A percentile compares a stretch with the other conserved stretches of the same genome.
phyloP scores from a whole-genome alignment of 2,113 vertebrate genomes.

The Leptosomus discolor region DNA sequence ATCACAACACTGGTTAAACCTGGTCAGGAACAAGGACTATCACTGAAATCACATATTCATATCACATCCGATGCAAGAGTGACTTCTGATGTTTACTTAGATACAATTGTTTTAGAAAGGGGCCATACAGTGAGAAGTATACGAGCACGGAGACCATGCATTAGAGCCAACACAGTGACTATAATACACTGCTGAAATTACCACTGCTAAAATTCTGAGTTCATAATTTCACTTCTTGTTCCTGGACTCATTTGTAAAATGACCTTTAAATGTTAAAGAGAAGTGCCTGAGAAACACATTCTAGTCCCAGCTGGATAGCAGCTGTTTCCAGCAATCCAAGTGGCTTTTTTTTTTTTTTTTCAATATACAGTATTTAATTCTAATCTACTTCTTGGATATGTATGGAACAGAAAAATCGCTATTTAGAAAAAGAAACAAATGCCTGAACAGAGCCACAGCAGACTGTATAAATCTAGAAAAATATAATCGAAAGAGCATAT shows the following conservation, averaged over 20 bases:
- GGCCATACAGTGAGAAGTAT: neutral
- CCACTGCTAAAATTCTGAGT: neutral
- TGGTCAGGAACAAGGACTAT: neutral
- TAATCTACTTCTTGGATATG: neutral
- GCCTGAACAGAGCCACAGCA: neutral
- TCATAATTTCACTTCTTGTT: neutral
- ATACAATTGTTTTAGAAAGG: neutral
- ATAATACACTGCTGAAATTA: neutral
- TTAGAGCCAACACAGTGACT: neutral
- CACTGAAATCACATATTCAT: neutral
- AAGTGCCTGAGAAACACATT: neutral
- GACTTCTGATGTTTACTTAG: neutral
- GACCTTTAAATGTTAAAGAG: constrained; percentile 31
- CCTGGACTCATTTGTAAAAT: neutral
- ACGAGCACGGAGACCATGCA: neutral
- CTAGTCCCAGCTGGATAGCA: neutral
- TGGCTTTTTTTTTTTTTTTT: neutral
- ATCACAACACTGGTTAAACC: neutral
- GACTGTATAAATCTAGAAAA: neutral
- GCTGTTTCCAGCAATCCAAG: neutral
- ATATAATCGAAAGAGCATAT: neutral
- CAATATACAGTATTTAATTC: neutral
- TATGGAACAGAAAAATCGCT: neutral
- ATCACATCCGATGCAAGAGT: neutral
- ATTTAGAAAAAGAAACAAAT: neutral